Base-by-base conservation (phyloP, 2,888 invertebrate genomes). In the Cataglyphis cursor region DNA sequence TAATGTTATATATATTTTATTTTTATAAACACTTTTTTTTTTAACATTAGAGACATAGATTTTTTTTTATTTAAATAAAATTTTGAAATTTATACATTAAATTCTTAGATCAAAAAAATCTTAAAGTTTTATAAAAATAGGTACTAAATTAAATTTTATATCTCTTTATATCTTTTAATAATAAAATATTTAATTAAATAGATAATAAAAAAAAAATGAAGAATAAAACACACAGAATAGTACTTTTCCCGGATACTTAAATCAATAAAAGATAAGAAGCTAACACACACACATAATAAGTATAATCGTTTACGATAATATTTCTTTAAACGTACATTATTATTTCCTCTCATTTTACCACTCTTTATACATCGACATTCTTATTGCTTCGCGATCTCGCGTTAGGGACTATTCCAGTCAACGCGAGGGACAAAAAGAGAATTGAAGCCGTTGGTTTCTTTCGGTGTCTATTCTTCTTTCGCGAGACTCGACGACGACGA, bases 401-500 rank as follows among this genome's bases (percentile, higher is more conserved):
- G 31, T 73, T 48, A 73, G 18, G 44, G 18, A 73, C 10, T 18
- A 61, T 78, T 44, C 21, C 31, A 9, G 24, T 51, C 35, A 44
- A 18, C 31, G 12, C 51, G 18, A n/a, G 73, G 41, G 74, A 48
- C n/a, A 24, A 80, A 80, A 44, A 10, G 28, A 41, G 21, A 59
- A 80, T 73, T 35, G 78, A 57, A 62, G 31, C 54, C 54, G 21
- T 80, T 57, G 62, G 38, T 82, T 68, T 73, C 31, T 51, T 28
- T 31, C 9, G 44, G 8, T 75, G 28, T 74, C 75, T 74, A 15
- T 74, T 15, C 62, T 64, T 51, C 62, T 59, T 54, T 68, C 54
- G 76, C 57, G 68, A 64, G 48, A 76, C 28, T 44, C 57, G 72
- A 81, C 64, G 88, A 73, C 81, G 68, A 70, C 61, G 35, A 35